Evolutionary conservation across 1,140 invertebrate genomes (phyloP).

Genomic region (Sycophaga agraensis): DNA sequence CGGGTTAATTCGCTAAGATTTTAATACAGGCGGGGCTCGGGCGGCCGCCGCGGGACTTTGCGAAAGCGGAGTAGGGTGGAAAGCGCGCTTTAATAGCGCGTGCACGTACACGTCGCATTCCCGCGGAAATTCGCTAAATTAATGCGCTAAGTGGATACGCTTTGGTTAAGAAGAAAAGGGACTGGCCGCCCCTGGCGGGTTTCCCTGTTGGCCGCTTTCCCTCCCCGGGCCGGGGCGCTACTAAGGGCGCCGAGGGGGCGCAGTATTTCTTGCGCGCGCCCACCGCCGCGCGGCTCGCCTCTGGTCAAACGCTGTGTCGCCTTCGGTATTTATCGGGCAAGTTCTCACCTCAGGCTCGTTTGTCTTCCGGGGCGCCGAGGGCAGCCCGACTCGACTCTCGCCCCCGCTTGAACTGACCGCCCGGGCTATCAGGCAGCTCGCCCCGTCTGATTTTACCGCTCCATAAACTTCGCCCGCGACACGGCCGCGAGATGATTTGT

Average conservation of each 20-base stretch:
- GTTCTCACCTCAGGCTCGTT: slow-evolving; percentile 60
- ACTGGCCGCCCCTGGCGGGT: neutral
- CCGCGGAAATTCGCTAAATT: slow-evolving; percentile 45
- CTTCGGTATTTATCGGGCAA: slow-evolving; percentile 60
- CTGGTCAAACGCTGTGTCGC: slow-evolving; percentile 59
- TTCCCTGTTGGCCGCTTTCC: no score
- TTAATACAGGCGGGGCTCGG: neutral
- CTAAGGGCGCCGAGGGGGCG: slow-evolving; percentile 13
- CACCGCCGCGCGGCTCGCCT: slow-evolving; percentile 41
- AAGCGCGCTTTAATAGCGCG: slow-evolving; percentile 26
- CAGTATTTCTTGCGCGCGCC: slow-evolving; percentile 51
- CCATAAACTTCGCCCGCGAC: slow-evolving; percentile 3
- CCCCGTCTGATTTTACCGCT: slow-evolving; percentile 8
- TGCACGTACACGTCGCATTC: slow-evolving; percentile 20
- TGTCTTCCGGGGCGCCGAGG: slow-evolving; percentile 47
- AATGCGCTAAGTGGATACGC: slow-evolving; percentile 47
- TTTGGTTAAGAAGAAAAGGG: slow-evolving; percentile 48
- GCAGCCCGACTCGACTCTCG: neutral
- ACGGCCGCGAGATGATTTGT: slow-evolving; percentile 10
- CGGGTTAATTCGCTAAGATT: slow-evolving; percentile 8
- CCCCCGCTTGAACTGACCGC: slow-evolving; percentile 4
- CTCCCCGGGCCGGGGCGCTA: no score
- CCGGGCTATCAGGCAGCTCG: neutral
- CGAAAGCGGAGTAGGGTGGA: slow-evolving; percentile 5
- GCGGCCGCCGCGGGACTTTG: neutral